These are phyloP conservation scores for Labroides dimidiatus DNA, from an alignment of 2,797 vertebrate species.

Conservation along the genomic window DNA sequence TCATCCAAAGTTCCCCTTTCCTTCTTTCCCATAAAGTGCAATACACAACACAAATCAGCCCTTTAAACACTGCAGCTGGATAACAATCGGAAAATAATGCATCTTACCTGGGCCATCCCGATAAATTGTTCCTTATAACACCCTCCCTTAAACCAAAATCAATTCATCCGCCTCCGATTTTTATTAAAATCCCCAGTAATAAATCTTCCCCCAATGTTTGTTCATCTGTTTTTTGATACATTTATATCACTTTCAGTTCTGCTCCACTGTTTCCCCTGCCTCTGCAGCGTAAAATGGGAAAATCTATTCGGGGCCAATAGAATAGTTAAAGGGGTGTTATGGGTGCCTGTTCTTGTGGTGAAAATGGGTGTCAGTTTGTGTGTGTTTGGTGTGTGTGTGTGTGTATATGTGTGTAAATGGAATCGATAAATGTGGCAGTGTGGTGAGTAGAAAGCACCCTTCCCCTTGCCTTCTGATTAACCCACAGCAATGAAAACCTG, in stretches of 20 bases:
- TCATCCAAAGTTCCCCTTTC: conserved; percentile 97
- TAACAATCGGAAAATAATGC: conserved; percentile 99
- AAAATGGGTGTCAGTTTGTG: conserved; percentile 78
- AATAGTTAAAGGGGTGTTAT: conserved; percentile 97
- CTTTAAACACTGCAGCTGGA: conserved; percentile 92
- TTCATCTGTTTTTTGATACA: conserved; percentile 99
- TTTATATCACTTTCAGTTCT: conserved; percentile 98
- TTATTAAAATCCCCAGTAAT: conserved; percentile 96
- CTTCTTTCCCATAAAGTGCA: conserved; percentile 98
- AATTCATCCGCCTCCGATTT: conserved; percentile 98
- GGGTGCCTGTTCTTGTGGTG: conserved; percentile 79
- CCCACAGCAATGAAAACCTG: conserved; percentile 81
- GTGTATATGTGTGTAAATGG: conserved; percentile 79
- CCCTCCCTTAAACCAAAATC: conserved; percentile 98
- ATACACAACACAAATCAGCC: conserved; percentile 99
- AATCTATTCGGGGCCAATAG: conserved; percentile 98
- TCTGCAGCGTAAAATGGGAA: conserved; percentile 96
- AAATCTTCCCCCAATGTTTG: conserved; percentile 99
- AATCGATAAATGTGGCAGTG: conserved; percentile 87
- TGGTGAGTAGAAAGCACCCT: conserved; percentile 86
- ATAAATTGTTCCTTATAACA: conserved; percentile 99
- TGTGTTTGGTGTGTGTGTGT: conserved; percentile 65
- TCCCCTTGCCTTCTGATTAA: conserved; percentile 87
- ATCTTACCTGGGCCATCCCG: conserved; percentile 93
- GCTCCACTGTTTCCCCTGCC: conserved; percentile 96